phyloP scores from a whole-genome alignment of 2,888 invertebrate genomes.

The Sphinx pinastri region DNA sequence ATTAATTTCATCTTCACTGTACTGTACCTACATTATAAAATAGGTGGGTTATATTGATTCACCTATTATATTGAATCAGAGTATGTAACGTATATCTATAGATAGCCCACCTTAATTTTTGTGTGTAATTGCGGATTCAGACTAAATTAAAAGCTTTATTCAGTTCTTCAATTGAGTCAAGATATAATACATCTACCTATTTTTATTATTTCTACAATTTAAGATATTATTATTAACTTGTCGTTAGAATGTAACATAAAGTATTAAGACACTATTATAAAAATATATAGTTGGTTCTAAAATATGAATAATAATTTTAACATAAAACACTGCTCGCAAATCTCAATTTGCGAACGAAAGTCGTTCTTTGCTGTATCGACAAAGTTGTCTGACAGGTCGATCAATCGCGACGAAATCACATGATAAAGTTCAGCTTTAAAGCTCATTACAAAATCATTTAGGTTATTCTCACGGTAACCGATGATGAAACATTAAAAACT shows the following conservation, averaged over 20 bases:
- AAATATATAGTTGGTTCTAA: background rate
- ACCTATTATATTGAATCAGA: background rate
- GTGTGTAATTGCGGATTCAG: background rate
- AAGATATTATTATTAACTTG: no score
- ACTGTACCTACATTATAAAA: background rate
- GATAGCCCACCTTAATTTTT: background rate
- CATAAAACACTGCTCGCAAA: background rate
- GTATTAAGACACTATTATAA: background rate
- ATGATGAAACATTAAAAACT: slow-evolving; percentile 6
- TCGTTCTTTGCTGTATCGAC: background rate
- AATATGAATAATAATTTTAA: no score
- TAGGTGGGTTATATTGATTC: background rate
- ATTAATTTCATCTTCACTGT: background rate
- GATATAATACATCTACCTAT: background rate
- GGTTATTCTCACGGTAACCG: slow-evolving; percentile 20
- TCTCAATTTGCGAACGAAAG: background rate
- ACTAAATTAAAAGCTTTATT: no score
- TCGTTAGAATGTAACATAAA: background rate
- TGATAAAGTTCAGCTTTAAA: slow-evolving; percentile 17
- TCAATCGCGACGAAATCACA: background rate
- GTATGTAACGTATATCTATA: background rate
- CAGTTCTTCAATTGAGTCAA: background rate
- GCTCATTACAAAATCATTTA: slow-evolving; percentile 18
- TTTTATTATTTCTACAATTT: background rate
- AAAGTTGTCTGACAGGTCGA: background rate